Base-by-base conservation (phyloP, 2,113 vertebrate genomes). In the Plectropomus leopardus region DNA sequence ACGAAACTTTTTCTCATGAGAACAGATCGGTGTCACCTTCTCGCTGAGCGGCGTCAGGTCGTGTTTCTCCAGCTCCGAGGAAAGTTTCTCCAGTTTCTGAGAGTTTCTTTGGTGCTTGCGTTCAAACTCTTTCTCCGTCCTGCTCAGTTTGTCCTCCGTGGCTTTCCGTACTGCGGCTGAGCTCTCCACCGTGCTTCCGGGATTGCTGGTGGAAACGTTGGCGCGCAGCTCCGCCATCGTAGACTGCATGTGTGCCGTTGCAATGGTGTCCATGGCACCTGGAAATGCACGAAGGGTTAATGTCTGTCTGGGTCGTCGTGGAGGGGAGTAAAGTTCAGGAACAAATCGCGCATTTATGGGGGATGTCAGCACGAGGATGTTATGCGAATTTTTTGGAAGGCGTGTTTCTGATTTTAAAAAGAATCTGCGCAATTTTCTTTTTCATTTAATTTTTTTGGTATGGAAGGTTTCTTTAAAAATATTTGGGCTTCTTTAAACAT, bases 211-310 rank as follows among this genome's bases (percentile, higher is more conserved):
- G 64, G 97, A 96, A 53, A 88, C 88, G 61, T 96, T 97, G 82
- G 94, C 95, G 30, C 83, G 93, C 48, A 82, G 59, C 87, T 98
- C 96, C 1, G 97, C 97, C 72, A 85, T 93, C 1, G 86, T 67
- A 42, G 98, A 99, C 91, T 96, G 89, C 66, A 92, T 88, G 86
- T 97, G 95, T 58, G 98, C 98, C 66, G 94, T 93, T 73, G 92
- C 91, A 84, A 99, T 96, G 67, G 97, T 98, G 47, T 96, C 96
- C 93, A 96, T 86, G 50, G 98, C 97, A 3, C 98, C 98, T 99
- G 84, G 26, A 72, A 57, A 30, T 7, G 58, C 3, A 55, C 26
- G 34, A 21, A 23, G 36, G 7, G 7, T 36, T 36, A 9, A 36
- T 36, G 34, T 36, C 34, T 36, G 34, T 36, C 34, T 10, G 34